Base-by-base conservation (phyloP, 2,113 vertebrate species). In the Paralichthys olivaceus region DNA sequence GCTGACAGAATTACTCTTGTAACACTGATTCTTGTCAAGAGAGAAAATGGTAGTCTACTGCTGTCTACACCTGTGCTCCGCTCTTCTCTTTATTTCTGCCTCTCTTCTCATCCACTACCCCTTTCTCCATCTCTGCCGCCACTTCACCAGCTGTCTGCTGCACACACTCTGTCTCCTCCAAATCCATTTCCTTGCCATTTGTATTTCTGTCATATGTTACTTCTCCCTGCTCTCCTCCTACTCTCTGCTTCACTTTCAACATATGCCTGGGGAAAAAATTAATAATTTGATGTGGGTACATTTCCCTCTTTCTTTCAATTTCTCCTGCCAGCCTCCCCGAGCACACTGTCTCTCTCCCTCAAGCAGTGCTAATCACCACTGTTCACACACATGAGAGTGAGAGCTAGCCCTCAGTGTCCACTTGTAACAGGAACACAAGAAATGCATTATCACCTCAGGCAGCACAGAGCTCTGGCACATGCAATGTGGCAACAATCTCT, bases 381-480 rank as follows among this genome's bases (percentile, higher is more conserved):
- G 69, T 92, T 91, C 83, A 75, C 89, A 81, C 81, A 56, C 84
- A 84, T 4, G n/a, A 75, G 71, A 63, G 72, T 22, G 65, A 78
- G 76, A 71, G 80, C 69, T 8, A 32, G 72, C 77, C 82, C 88
- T 84, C 51, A 0, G 83, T 80, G 89, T 87, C 87, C 86, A 89
- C 88, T 82, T 71, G 56, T 75, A 83, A 85, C 80, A 73, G 76
- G 84, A 90, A 93, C 92, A 92, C 82, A 83, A 84, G 85, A 93
- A 93, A 83, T 87, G 90, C 92, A 92, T 93, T 92, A 90, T 84
- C 90, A 81, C 88, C 78, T 85, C 59, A 0, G 67, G 84, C 69
- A 80, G 81, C 0, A 32, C 11, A 77, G 84, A 60, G 51, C 60
- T 64, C 64, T 47, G 23, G 65, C 65, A 57, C 79, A 79, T 49